These are phyloP conservation scores for Isichthys henryi DNA, from an alignment of 2,113 vertebrate genomes.

Conservation along the genomic window DNA sequence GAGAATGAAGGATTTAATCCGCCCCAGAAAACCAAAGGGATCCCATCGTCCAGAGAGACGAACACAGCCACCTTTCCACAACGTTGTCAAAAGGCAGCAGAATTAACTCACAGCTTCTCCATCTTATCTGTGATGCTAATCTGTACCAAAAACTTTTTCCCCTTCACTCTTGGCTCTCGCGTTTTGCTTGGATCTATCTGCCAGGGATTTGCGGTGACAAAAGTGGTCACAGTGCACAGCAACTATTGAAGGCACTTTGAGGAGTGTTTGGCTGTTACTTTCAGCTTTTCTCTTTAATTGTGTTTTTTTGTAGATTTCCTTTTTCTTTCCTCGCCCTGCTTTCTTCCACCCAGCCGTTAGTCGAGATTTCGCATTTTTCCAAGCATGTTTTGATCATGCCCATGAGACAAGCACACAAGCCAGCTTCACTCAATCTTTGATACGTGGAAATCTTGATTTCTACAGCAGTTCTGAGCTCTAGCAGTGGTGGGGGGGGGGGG, in stretches of 20 bases:
- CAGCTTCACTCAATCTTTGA: slow-evolving; percentile 49
- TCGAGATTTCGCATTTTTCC: slow-evolving; percentile 39
- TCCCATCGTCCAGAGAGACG: slow-evolving; percentile 25
- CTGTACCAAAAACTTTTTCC: slow-evolving; percentile 5
- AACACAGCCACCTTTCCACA: slow-evolving; percentile 29
- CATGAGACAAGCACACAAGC: slow-evolving; percentile 35
- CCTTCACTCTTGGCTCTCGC: background rate
- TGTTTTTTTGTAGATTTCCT: background rate
- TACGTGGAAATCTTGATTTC: slow-evolving; percentile 36
- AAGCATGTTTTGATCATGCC: slow-evolving; percentile 52
- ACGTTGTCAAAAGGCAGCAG: slow-evolving; percentile 37
- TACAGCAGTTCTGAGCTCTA: slow-evolving; percentile 30
- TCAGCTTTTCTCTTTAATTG: slow-evolving; percentile 3
- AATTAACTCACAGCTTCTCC: slow-evolving; percentile 39
- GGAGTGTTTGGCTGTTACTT: background rate
- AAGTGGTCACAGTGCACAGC: slow-evolving; percentile 13
- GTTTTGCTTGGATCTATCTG: slow-evolving; percentile 21
- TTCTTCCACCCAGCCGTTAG: slow-evolving; percentile 7
- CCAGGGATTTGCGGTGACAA: slow-evolving; percentile 28
- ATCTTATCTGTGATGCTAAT: slow-evolving; percentile 27
- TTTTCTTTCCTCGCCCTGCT: background rate
- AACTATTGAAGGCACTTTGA: slow-evolving; percentile 20
- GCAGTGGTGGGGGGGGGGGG: no score
- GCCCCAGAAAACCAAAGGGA: slow-evolving; percentile 20
- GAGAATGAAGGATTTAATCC: slow-evolving; percentile 31